Base-by-base conservation (phyloP, 1,140 invertebrate genomes). In the Bombus balteatus region DNA sequence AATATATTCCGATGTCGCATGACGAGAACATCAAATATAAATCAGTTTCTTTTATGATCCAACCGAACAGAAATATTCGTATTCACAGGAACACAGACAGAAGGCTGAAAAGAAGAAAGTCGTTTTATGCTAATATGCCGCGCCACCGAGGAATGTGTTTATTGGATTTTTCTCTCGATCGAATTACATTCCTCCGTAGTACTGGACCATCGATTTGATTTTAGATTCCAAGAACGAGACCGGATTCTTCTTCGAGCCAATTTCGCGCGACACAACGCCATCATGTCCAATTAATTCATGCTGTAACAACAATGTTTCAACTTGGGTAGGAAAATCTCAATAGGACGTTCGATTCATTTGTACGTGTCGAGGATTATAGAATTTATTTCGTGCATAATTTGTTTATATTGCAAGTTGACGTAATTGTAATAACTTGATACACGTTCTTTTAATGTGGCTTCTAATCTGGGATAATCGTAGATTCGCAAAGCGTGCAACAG, bases 121-220 rank as follows among this genome's bases (percentile, higher is more conserved):
- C 75, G 87, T 77, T 88, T 89, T 88, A 90, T 90, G 89, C 83
- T 89, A 90, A 90, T 90, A 90, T 65, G 78, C 41, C 81, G 66
- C 75, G 89, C 66, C 83, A 82, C 70, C 66, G 43, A 78, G 86
- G 94, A 94, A 94, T 94, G 92, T 92, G 92, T 92, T 94, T 94
- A 94, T 95, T 95, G 93, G 91, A 94, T 94, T 95, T 93, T 93
- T 93, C 85, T 85, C 84, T 68, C 91, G 91, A 92, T 93, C 90
- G 93, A 93, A 94, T 94, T 94, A 91, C 93, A 94, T 94, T 94
- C 93, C 92, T 65, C 81, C 37, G 84, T 89, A 82, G 88, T 91
- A 87, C 39, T 87, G 89, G 91, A 90, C 85, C 87, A 91, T 91
- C 79, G 89, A 92, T 91, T 93, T 92, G 91, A 93, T 92, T 93